Evolutionary conservation across 2,113 vertebrate genomes (phyloP).

Genomic region (Mesoclemmys tuberculata): DNA sequence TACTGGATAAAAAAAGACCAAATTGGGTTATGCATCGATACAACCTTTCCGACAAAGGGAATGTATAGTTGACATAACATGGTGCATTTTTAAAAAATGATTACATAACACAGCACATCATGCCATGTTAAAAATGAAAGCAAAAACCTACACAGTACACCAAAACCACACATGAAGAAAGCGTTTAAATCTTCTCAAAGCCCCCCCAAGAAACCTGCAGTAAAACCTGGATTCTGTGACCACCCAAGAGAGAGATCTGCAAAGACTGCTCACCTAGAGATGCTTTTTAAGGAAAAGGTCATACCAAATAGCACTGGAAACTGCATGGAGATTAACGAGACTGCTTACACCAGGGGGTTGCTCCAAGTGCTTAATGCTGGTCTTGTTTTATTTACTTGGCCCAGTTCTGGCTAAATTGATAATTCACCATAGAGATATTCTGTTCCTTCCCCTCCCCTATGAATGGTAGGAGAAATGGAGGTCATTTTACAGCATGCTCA

Average conservation of each 20-base stretch:
- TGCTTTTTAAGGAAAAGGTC: neutral
- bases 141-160: neutral
- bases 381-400: neutral
- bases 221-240: neutral
- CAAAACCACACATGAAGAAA: neutral
- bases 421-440: neutral
- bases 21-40: neutral
- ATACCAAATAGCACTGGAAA: neutral
- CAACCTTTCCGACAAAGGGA: neutral
- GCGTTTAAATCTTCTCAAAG: neutral
- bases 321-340: neutral
- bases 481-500: neutral
- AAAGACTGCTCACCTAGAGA: neutral
- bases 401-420: neutral
- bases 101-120: neutral
- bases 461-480: neutral
- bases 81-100: neutral
- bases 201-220: neutral
- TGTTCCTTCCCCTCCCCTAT: neutral
- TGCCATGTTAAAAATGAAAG: neutral
- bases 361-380: neutral
- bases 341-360: neutral
- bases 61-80: neutral
- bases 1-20: neutral
- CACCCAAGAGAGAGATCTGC: neutral